These are phyloP conservation scores for Drosophila neonasuta DNA, from an alignment of 2,888 invertebrate genomes.

Conservation along the genomic window DNA sequence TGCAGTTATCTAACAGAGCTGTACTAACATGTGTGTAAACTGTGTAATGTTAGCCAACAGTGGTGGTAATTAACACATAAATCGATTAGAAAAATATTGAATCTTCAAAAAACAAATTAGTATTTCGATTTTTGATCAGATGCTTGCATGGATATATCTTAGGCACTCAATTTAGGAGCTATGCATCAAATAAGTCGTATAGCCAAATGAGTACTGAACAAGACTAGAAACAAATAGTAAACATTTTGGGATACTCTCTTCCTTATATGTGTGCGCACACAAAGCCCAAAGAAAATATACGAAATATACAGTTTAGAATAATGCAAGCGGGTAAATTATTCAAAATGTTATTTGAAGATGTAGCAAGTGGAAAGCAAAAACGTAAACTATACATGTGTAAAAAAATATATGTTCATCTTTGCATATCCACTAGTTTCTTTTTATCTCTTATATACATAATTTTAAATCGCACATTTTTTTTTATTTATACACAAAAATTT, in stretches of 20 bases:
- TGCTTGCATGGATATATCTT: conserved; percentile 13
- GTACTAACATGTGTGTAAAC: conserved; percentile 56
- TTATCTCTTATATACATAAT: conserved; percentile 55
- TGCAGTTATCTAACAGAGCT: conserved; percentile 42
- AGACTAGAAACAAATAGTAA: conserved; percentile 61
- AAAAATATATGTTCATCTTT: conserved; percentile 65
- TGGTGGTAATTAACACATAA: conserved; percentile 28
- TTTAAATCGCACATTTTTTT: conserved; percentile 28
- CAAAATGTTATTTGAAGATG: conserved; percentile 14
- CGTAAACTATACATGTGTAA: conserved; percentile 61
- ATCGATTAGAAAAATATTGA: too few species aligned
- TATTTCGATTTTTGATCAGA: conserved; percentile 9
- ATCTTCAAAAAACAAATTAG: too few species aligned
- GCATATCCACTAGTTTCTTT: conserved; percentile 42
- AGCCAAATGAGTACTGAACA: conserved; percentile 63
- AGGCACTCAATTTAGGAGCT: conserved; percentile 60
- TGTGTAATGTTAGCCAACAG: conserved; percentile 41
- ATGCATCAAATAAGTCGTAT: conserved; percentile 52
- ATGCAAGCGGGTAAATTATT: conserved; percentile 33
- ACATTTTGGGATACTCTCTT: conserved; percentile 31
- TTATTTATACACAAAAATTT: conserved; percentile 35
- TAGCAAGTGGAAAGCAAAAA: conserved; percentile 58
- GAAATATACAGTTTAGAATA: conserved; percentile 28
- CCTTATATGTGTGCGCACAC: conserved; percentile 19
- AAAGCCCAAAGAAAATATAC: conserved; percentile 34